A percentile compares a stretch with the other conserved stretches of the same genome.
Evolutionary conservation across 2,888 invertebrate genomes (phyloP).

Genomic region (Gymnocheta viridis): DNA sequence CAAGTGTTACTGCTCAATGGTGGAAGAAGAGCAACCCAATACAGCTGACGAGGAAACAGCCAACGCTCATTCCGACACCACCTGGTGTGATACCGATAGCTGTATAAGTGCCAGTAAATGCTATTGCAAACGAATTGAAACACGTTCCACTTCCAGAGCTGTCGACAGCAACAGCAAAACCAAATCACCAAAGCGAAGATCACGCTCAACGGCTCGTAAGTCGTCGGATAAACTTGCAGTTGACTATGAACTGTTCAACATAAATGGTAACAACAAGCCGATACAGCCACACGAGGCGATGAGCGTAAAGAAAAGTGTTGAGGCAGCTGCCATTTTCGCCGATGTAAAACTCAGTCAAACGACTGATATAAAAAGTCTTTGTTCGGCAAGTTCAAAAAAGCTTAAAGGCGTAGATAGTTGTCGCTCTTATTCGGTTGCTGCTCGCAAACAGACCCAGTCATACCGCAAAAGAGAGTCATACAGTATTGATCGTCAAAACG

Average conservation of each 20-base stretch:
- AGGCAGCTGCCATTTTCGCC: conserved; percentile 93
- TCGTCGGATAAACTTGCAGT: conserved; percentile 86
- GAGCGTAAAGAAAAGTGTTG: conserved; percentile 93
- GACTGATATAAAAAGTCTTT: conserved; percentile 85
- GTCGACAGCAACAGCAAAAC: conserved; percentile 47
- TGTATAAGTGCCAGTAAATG: conserved; percentile 94
- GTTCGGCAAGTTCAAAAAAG: conserved; percentile 67
- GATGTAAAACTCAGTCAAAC: conserved; percentile 88
- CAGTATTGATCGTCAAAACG: conserved; percentile 75
- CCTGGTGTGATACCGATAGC: conserved; percentile 91
- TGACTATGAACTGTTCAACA: conserved; percentile 88
- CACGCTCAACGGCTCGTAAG: conserved; percentile 76
- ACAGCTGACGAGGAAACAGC: conserved; percentile 80
- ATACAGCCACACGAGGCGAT: conserved; percentile 87
- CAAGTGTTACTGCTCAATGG: conserved; percentile 86
- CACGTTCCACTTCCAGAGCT: conserved; percentile 59
- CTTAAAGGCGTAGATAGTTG: conserved; percentile 71
- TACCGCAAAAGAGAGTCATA: conserved; percentile 76
- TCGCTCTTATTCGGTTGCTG: conserved; percentile 74
- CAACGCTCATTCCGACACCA: conserved; percentile 81
- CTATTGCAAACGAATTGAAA: conserved; percentile 85
- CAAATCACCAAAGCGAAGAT: conserved; percentile 75
- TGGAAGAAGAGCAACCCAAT: conserved; percentile 80
- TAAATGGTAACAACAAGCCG: conserved; percentile 83
- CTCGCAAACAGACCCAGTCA: conserved; percentile 70